Evolutionary conservation across 2,113 vertebrate genomes (phyloP).

Genomic region (Xiphias gladius): DNA sequence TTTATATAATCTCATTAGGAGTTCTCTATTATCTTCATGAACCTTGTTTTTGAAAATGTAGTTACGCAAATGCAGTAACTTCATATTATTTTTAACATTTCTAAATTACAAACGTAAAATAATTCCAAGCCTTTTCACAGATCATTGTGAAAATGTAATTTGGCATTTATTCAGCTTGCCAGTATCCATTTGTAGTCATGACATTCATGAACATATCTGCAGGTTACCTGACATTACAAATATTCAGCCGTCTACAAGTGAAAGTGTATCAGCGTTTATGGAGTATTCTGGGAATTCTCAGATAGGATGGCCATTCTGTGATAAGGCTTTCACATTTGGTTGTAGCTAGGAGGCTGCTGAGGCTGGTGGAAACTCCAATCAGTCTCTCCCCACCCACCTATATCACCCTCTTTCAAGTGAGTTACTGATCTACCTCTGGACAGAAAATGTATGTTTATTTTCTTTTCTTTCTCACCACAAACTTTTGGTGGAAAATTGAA

Average conservation of each 20-base stretch:
- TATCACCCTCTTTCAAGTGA: slow-evolving; percentile 79
- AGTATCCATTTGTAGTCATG: slow-evolving; percentile 13
- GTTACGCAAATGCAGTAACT: not conserved
- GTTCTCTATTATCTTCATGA: too few relatives aligned
- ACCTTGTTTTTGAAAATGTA: not conserved
- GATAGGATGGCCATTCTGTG: slow-evolving; percentile 74
- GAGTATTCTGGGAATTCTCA: slow-evolving; percentile 56
- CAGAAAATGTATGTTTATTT: slow-evolving; percentile 81
- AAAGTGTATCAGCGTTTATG: slow-evolving; percentile 67
- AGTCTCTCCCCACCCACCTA: slow-evolving; percentile 65
- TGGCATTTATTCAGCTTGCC: not conserved
- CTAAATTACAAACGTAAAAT: slow-evolving; percentile 1
- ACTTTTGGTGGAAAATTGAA: slow-evolving; percentile 88
- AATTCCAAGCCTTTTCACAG: not conserved
- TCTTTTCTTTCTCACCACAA: slow-evolving; percentile 77
- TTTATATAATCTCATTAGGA: not conserved
- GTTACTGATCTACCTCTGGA: slow-evolving; percentile 83
- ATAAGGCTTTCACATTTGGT: slow-evolving; percentile 76
- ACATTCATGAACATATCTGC: slow-evolving; percentile 36
- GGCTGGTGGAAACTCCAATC: slow-evolving; percentile 68
- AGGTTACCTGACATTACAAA: slow-evolving; percentile 45
- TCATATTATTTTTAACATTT: not conserved
- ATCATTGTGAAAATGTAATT: slow-evolving; percentile 7
- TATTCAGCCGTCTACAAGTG: slow-evolving; percentile 26
- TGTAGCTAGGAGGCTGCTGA: slow-evolving; percentile 75